Evolutionary conservation across 2,113 vertebrate genomes (phyloP), one percentile per base, ranked within the genome.

Genomic region (Pardalotus punctatus): DNA sequence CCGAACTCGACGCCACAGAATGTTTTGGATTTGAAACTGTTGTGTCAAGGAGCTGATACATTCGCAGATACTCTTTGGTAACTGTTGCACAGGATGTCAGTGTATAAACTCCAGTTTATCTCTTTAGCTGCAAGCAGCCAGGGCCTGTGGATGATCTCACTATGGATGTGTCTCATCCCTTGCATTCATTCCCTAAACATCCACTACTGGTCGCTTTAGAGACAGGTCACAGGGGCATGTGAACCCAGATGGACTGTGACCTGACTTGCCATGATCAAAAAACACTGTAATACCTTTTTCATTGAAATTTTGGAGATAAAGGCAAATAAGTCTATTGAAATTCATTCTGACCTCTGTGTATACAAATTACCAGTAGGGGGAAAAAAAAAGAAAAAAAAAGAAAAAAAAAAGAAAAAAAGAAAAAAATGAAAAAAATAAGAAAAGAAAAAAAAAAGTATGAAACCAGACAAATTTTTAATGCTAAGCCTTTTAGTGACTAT

Each of bases 201-300:
- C 43, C 25, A 28, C 35, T 47, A 2, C 17, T 58, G 54, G 17
- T 36, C 51, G 13, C 23, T 70, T 42, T 4, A 61, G 74, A 35
- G 27, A 23, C 4, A 38, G 36, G 4, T 33, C 56, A 29, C 17
- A 43, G 40, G 4, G 24, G 9, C 4, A 12, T 1, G 1, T 28
- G 70, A 36, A 31, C 25, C 3, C 69, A 65, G 21, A 20, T 29
- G 53, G 71, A 53, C 71, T 57, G 17, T 54, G 38, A 76, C 76
- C 67, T 43, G 43, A 72, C 48, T 43, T 36, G 18, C 25, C 1
- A 2, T 11, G 27, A 35, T 9, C 36, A 58, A 53, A 81, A 85
- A 70, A 6, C 29, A 9, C 65, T 62, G 42, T 31, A 74, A 48
- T 73, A n/a, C 7, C 19, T 71, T 47, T 12, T 56, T 66, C 0